Evolutionary conservation across 2,113 vertebrate species (phyloP), one percentile per base, ranked within the genome.

Genomic region (Grus americana): DNA sequence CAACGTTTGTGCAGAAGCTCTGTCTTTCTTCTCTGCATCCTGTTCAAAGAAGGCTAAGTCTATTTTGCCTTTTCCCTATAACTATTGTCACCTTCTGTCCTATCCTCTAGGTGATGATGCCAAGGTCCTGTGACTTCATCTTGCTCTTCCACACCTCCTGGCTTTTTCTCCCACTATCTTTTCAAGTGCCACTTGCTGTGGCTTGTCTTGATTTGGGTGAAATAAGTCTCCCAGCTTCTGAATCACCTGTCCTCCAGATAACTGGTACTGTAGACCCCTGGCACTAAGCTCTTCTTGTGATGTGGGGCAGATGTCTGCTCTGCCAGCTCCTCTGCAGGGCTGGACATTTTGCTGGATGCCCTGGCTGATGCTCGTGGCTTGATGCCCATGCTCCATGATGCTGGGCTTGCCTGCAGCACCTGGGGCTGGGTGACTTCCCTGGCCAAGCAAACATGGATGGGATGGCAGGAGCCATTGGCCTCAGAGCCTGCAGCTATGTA

Each of bases 401-500:
- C 26, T 0, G 3, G 36, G 11, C 7, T 66, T 4, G 6, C 29
- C 27, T 27, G 40, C 52, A 50, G 40, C 59, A 36, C 18, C 15
- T 15, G 29, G 9, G 40, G 12, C 32, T 3, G 2, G 12, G 23
- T 14, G 11, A 67, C 20, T 66, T 80, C 52, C 20, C 38, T 40
- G 38, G 44, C 15, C 62, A n/a, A 24, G 24, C 7, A 52, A 23
- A 23, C 3, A 2, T 9, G 36, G 16, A 46, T 52, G 63, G 40
- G 40, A 26, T 54, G 21, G 9, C 15, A 36, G 36, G 10, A 82
- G 29, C 42, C 55, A 16, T 30, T 62, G 36, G 18, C 16, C 14
- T 57, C 5, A 2, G n/a, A 80, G 22, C 30, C 13, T 0, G 1
- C 36, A 55, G 68, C 17, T 66, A 7, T 4, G 20, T 2, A 58